Evolutionary conservation across 2,797 vertebrate species (phyloP).

Genomic region (Aselliscus stoliczkanus): DNA sequence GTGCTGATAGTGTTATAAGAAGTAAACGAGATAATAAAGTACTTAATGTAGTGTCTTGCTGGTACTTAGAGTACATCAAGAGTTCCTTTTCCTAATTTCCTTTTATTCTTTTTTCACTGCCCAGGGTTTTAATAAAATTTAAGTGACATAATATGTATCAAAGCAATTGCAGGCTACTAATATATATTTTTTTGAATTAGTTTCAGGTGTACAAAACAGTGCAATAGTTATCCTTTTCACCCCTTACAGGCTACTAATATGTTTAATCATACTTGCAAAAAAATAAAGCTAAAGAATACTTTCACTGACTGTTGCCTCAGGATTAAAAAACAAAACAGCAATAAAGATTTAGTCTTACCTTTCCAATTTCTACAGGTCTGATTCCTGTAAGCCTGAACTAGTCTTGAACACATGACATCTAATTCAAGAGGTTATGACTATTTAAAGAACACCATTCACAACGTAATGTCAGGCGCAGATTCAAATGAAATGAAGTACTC

Average conservation of each 20-base stretch:
- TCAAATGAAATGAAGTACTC: not conserved
- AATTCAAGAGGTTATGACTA: slow-evolving; percentile 11
- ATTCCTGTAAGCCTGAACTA: not conserved
- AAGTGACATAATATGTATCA: not conserved
- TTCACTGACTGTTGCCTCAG: not conserved
- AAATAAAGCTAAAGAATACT: slow-evolving; percentile 11
- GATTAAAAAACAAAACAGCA: not conserved
- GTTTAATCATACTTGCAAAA: slow-evolving; percentile 33
- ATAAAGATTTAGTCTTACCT: not conserved
- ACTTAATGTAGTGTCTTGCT: not conserved
- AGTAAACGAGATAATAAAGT: not conserved
- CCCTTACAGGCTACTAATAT: not conserved
- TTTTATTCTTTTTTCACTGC: slow-evolving; percentile 13
- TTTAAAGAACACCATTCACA: not conserved
- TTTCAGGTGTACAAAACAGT: no score
- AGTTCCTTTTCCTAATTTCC: not conserved
- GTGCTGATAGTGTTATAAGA: not conserved
- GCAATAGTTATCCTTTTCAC: no score
- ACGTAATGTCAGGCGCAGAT: not conserved
- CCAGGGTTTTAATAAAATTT: slow-evolving; percentile 29
- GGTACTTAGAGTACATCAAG: not conserved
- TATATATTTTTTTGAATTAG: no score
- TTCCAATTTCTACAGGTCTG: not conserved
- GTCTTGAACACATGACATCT: not conserved
- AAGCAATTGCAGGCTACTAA: not conserved